These are phyloP conservation scores for Drosophila kuntzei DNA, from an alignment of 2,888 invertebrate genomes.

Conservation along the genomic window DNA sequence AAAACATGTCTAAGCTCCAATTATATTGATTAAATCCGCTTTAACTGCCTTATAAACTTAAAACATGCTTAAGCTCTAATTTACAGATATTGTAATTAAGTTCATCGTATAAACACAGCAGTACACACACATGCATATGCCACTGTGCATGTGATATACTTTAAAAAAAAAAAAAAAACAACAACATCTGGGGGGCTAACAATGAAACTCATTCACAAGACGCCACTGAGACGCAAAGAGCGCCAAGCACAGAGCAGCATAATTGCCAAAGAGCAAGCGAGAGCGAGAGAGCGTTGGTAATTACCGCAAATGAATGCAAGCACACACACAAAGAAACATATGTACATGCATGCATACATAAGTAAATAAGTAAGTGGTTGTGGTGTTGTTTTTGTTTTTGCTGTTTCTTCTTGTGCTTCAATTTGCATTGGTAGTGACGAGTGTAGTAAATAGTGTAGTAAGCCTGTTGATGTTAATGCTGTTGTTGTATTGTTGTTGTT, in stretches of 20 bases:
- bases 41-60: neutral
- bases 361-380: slow-evolving; percentile 14
- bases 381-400: slow-evolving; percentile 10
- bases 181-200: slow-evolving; percentile 29
- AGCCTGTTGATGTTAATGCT: slow-evolving; percentile 27
- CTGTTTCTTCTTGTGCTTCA: slow-evolving; percentile 19
- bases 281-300: slow-evolving; percentile 47
- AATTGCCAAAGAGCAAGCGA: slow-evolving; percentile 42
- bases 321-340: slow-evolving; percentile 15
- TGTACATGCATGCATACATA: slow-evolving; percentile 1
- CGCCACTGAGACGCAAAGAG: slow-evolving; percentile 6
- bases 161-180: neutral
- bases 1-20: too few relatives aligned
- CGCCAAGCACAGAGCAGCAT: slow-evolving; percentile 40
- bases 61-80: neutral
- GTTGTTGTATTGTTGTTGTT: slow-evolving; percentile 28
- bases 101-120: slow-evolving; percentile 17
- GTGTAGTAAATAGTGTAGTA: slow-evolving; percentile 77
- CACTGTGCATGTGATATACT: neutral
- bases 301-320: slow-evolving; percentile 58
- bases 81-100: neutral
- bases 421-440: slow-evolving; percentile 50
- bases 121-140: slow-evolving; percentile 8
- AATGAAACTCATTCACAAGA: slow-evolving; percentile 61
- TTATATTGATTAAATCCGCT: neutral